These are phyloP conservation scores for Ips nitidus DNA, from an alignment of 1,140 invertebrate species.

Conservation along the genomic window DNA sequence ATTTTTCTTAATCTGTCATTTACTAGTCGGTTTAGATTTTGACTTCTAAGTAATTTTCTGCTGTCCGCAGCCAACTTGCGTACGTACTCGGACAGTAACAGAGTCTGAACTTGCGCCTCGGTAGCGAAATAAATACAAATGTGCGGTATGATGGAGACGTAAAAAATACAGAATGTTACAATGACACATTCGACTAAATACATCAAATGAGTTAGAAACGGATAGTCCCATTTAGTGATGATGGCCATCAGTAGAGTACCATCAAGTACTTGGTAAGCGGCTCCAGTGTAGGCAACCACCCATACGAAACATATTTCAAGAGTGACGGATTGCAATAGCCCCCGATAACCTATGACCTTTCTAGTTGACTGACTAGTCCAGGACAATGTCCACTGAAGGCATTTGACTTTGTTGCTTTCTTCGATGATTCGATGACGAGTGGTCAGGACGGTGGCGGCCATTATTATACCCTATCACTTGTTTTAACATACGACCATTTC, in stretches of 20 bases:
- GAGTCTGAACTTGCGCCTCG: neutral
- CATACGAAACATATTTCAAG: neutral
- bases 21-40: too few relatives aligned
- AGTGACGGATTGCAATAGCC: conserved; percentile 5
- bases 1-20: too few relatives aligned
- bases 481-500: neutral
- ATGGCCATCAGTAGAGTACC: neutral
- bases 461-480: neutral
- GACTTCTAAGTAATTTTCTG: too few relatives aligned
- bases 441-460: neutral
- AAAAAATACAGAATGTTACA: neutral
- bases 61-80: neutral
- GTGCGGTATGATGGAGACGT: neutral
- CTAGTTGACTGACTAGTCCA: neutral
- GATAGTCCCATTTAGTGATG: neutral
- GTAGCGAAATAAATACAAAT: conserved; percentile 8
- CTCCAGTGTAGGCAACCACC: neutral
- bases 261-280: neutral
- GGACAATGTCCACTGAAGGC: neutral
- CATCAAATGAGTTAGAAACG: neutral
- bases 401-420: neutral
- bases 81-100: conserved; percentile 2
- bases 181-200: neutral
- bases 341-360: neutral
- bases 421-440: neutral